Evolutionary conservation across 2,888 invertebrate species (phyloP).

Genomic region (Chymomyza fuscimana): DNA sequence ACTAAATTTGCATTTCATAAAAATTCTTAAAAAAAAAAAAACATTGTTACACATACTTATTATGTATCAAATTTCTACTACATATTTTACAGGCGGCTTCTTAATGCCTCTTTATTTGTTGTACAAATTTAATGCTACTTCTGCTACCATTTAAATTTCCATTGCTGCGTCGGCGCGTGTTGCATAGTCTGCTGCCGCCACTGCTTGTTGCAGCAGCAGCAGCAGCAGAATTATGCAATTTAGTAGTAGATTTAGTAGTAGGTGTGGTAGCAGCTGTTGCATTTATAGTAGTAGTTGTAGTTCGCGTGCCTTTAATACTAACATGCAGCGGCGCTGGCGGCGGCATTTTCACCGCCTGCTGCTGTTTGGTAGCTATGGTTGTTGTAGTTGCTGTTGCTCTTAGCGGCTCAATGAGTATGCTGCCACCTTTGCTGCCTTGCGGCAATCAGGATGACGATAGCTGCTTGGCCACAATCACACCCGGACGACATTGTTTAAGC

Average conservation of each 20-base stretch:
- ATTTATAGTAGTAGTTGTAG: background rate
- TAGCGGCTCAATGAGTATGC: constrained; percentile 29
- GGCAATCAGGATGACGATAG: constrained; percentile 84
- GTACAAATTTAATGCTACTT: constrained; percentile 22
- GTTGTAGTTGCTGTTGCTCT: constrained; percentile 37
- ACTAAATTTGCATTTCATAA: background rate
- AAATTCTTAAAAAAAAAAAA: background rate
- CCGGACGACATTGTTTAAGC: constrained; percentile 88
- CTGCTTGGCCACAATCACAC: constrained; percentile 94
- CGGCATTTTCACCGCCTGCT: constrained; percentile 19
- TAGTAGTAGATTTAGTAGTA: constrained; percentile 30
- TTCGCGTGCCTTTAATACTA: constrained; percentile 5
- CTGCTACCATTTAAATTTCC: constrained; percentile 29
- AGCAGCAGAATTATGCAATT: constrained; percentile 10
- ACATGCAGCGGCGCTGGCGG: background rate
- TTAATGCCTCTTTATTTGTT: constrained; percentile 30
- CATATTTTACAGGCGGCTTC: constrained; percentile 4
- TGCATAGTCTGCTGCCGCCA: constrained; percentile 36
- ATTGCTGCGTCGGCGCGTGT: constrained; percentile 34
- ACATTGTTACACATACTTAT: background rate
- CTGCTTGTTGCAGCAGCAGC: constrained; percentile 6
- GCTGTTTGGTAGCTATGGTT: constrained; percentile 30
- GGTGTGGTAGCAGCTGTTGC: constrained; percentile 12
- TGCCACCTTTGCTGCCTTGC: constrained; percentile 34
- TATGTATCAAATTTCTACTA: constrained; percentile 6